These are phyloP conservation scores for Eulemur albifrons DNA, from an alignment of 2,797 vertebrate genomes.

Conservation along the genomic window DNA sequence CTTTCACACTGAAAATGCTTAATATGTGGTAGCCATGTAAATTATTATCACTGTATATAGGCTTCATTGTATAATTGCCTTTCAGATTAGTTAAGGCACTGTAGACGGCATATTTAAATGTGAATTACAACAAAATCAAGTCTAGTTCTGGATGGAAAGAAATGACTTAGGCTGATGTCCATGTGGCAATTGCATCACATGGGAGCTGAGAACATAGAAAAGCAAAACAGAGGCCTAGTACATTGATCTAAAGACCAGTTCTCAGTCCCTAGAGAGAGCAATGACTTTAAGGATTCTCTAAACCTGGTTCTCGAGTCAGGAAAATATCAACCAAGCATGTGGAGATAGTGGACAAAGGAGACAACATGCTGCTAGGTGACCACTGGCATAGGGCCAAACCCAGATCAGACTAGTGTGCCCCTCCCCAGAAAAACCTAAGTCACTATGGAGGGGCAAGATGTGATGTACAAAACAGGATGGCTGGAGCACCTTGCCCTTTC, in stretches of 20 bases:
- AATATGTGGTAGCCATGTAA: neutral
- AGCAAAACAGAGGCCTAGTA: neutral
- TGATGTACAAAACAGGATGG: neutral
- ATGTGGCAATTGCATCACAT: neutral
- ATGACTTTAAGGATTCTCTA: neutral
- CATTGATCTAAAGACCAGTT: neutral
- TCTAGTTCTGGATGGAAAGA: slow-evolving; percentile 38
- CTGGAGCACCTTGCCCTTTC: neutral
- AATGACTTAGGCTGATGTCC: neutral
- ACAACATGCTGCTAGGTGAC: neutral
- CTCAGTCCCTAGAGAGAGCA: neutral
- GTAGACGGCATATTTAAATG: slow-evolving; percentile 1
- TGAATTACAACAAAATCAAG: slow-evolving; percentile 49
- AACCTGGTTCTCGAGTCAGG: neutral
- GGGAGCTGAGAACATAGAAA: neutral
- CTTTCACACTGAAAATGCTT: neutral
- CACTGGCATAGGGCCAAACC: neutral
- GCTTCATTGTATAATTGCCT: neutral
- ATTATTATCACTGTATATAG: neutral
- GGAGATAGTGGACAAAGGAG: neutral
- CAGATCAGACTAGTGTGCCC: neutral
- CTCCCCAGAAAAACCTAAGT: neutral
- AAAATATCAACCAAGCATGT: neutral
- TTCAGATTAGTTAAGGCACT: neutral
- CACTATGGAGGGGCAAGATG: neutral